These are phyloP conservation scores for Physella acuta DNA, from an alignment of 1,140 invertebrate genomes.

Conservation along the genomic window DNA sequence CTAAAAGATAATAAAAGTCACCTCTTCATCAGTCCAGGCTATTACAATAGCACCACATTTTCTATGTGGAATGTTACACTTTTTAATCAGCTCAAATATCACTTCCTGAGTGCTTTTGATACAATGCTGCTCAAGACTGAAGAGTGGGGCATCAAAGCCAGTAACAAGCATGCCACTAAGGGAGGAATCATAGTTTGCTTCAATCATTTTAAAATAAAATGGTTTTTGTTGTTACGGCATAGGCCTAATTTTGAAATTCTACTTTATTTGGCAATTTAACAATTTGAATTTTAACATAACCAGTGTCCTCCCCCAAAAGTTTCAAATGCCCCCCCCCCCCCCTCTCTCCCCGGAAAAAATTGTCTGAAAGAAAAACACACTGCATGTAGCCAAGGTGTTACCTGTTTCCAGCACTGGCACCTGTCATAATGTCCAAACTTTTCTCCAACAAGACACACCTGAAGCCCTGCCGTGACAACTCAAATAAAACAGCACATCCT, in stretches of 20 bases:
- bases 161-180: conserved; percentile 50
- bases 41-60: conserved; percentile 44
- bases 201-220: no score
- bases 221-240: no score
- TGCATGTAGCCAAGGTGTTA: no score
- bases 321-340: no score
- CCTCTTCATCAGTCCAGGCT: conserved; percentile 43
- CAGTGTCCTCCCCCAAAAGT: no score
- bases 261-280: no score
- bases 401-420: conserved; percentile 51
- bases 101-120: conserved; percentile 34
- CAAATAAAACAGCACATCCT: conserved; percentile 42
- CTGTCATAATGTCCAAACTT: conserved; percentile 37
- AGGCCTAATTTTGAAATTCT: no score
- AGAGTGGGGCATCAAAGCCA: conserved; percentile 44
- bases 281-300: no score
- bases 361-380: no score
- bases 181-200: no score
- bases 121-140: conserved; percentile 42
- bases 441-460: conserved; percentile 45
- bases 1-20: no score
- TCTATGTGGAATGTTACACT: conserved; percentile 35
- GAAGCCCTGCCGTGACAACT: conserved; percentile 38
- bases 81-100: conserved; percentile 33
- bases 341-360: no score